phyloP scores from a whole-genome alignment of 2,797 vertebrate genomes.

The Scyliorhinus canicula region DNA sequence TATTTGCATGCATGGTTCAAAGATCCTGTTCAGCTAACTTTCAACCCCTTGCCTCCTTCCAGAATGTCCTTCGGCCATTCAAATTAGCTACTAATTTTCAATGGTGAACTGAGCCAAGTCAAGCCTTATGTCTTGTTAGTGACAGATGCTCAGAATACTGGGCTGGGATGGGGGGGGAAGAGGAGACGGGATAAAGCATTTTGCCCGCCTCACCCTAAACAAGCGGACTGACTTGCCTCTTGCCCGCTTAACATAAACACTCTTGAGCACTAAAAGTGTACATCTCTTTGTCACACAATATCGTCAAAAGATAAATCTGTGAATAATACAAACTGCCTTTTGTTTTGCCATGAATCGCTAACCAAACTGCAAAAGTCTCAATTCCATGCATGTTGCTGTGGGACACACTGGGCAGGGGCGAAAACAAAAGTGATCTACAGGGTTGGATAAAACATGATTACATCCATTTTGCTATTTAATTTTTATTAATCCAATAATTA shows the following conservation, averaged over 20 bases:
- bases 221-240: not conserved
- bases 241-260: not conserved
- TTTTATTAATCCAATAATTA: not conserved
- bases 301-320: not conserved
- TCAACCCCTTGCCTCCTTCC: not conserved
- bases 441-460: not conserved
- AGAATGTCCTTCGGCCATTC: not conserved
- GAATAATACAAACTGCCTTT: not conserved
- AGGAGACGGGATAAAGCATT: not conserved
- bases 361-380: not conserved
- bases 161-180: no score
- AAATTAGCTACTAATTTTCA: not conserved
- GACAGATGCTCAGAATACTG: not conserved
- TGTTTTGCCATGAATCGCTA: not conserved
- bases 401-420: not conserved
- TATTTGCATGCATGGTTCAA: not conserved
- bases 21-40: not conserved
- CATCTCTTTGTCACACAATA: not conserved
- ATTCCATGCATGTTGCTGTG: not conserved
- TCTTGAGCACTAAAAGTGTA: not conserved
- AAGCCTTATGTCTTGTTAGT: not conserved
- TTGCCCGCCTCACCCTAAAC: not conserved
- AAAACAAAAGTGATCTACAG: not conserved
- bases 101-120: not conserved
- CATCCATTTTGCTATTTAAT: not conserved